A percentile compares a stretch with the other conserved stretches of the same genome.
phyloP scores from a whole-genome alignment of 2,888 invertebrate species.

The Troides aeacus region DNA sequence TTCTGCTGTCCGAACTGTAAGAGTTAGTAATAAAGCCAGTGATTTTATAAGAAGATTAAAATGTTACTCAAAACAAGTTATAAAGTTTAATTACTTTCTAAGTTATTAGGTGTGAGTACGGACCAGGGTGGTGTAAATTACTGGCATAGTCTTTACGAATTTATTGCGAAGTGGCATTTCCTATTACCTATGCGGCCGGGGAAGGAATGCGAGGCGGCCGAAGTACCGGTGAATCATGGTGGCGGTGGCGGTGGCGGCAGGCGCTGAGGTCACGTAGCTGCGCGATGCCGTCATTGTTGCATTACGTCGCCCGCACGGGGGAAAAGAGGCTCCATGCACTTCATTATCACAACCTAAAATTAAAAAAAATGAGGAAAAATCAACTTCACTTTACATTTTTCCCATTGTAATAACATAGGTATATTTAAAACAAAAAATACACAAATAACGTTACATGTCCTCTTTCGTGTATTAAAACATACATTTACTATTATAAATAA shows the following conservation, averaged over 20 bases:
- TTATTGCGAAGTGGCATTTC: conserved; percentile 67
- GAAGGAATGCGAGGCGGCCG: conserved; percentile 59
- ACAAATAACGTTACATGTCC: no score
- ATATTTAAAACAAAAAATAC: no score
- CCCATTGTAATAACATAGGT: no score
- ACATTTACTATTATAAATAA: no score
- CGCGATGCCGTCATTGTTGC: conserved; percentile 61
- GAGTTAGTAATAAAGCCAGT: not conserved
- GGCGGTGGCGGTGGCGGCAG: conserved; percentile 34
- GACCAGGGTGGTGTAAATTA: conserved; percentile 42
- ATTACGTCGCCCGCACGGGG: conserved; percentile 33
- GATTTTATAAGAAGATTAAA: conserved; percentile 10
- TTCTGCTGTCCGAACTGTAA: not conserved
- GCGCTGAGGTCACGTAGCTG: conserved; percentile 59
- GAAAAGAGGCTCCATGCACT: conserved; percentile 10
- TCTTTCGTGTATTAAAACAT: no score
- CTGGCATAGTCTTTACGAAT: conserved; percentile 54
- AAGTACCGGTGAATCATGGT: conserved; percentile 62
- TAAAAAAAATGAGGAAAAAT: not conserved
- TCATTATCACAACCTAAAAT: not conserved
- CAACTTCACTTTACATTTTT: no score
- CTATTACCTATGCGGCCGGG: conserved; percentile 67
- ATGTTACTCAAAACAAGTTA: conserved; percentile 18
- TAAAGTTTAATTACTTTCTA: conserved; percentile 29
- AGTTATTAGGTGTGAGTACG: conserved; percentile 30